Evolutionary conservation across 2,113 vertebrate genomes (phyloP).

Genomic region (Campylomormyrus tamandua): DNA sequence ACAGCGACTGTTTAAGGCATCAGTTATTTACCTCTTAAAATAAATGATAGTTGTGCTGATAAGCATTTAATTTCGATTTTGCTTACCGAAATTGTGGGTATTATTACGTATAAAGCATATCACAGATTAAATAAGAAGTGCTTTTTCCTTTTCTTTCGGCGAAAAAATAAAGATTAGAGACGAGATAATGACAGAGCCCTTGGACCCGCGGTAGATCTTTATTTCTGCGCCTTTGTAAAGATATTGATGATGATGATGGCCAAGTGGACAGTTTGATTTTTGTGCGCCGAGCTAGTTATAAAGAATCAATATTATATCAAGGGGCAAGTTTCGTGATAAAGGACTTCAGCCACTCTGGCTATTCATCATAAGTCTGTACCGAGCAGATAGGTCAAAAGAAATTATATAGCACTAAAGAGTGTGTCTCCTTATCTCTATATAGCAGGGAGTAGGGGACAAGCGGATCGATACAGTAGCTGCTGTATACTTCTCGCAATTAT

Average conservation of each 20-base stretch:
- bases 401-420: slow-evolving; percentile 99
- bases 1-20: slow-evolving; percentile 16
- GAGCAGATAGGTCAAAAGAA: slow-evolving; percentile 99
- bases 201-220: slow-evolving; percentile 73
- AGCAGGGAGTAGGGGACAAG: slow-evolving; percentile 96
- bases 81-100: slow-evolving; percentile 18
- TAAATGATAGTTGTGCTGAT: slow-evolving; percentile 28
- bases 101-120: slow-evolving; percentile 16
- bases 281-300: slow-evolving; percentile 98
- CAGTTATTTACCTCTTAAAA: slow-evolving; percentile 13
- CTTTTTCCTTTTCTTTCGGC: slow-evolving; percentile 70
- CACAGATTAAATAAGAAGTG: slow-evolving; percentile 52
- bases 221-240: slow-evolving; percentile 93
- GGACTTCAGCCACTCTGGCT: slow-evolving; percentile 95
- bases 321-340: slow-evolving; percentile 99
- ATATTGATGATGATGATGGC: slow-evolving; percentile 99
- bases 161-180: slow-evolving; percentile 86
- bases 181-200: slow-evolving; percentile 76
- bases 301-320: slow-evolving; percentile 99
- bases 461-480: slow-evolving; percentile 96
- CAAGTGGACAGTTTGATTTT: slow-evolving; percentile 99
- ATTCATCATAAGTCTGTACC: slow-evolving; percentile 99
- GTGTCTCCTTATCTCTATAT: slow-evolving; percentile 97
- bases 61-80: slow-evolving; percentile 20
- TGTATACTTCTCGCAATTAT: slow-evolving; percentile 98